Conservation (phyloP, 2,888 invertebrate genomes). For the Tiphia femorata region DNA sequence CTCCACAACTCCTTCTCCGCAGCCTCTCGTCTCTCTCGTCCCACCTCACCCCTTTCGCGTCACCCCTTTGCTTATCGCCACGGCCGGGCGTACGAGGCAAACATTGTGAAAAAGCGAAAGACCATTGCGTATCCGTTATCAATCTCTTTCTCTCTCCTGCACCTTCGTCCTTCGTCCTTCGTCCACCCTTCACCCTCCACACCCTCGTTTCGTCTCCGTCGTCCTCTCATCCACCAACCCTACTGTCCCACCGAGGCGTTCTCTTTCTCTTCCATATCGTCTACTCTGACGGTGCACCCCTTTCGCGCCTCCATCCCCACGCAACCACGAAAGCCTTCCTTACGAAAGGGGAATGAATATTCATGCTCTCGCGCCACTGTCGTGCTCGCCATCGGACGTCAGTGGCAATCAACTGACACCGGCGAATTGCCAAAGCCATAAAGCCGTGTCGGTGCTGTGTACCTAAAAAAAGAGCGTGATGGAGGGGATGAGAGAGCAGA, state of each 20-base stretch:
- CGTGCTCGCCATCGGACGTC: conserved; percentile 63
- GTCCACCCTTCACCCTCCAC: conserved; percentile 19
- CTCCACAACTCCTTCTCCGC: conserved; percentile 2
- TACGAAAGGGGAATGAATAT: conserved; percentile 66
- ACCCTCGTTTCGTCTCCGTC: conserved; percentile 7
- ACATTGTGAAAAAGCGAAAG: conserved; percentile 67
- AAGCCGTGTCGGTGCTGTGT: conserved; percentile 24
- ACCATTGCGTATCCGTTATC: conserved; percentile 66
- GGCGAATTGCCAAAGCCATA: conserved; percentile 32
- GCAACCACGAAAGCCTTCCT: conserved; percentile 50
- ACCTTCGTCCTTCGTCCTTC: conserved; percentile 12
- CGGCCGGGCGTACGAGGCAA: conserved; percentile 59
- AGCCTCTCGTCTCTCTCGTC: background rate
- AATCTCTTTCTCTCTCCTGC: conserved; percentile 53
- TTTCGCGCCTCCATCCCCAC: conserved; percentile 28
- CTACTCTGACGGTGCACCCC: conserved; percentile 33
- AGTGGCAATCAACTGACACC: conserved; percentile 65
- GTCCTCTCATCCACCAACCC: conserved; percentile 11
- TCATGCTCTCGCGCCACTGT: conserved; percentile 61
- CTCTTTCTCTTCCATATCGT: conserved; percentile 13
- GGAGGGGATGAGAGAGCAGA: too few relatives aligned
- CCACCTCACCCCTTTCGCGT: conserved; percentile 9
- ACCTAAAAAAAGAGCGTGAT: too few relatives aligned
- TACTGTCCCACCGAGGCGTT: conserved; percentile 6
- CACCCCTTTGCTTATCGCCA: conserved; percentile 56